Evolutionary conservation across 2,113 vertebrate species (phyloP), one percentile per base, ranked within the genome.

Genomic region (Hassar affinis): DNA sequence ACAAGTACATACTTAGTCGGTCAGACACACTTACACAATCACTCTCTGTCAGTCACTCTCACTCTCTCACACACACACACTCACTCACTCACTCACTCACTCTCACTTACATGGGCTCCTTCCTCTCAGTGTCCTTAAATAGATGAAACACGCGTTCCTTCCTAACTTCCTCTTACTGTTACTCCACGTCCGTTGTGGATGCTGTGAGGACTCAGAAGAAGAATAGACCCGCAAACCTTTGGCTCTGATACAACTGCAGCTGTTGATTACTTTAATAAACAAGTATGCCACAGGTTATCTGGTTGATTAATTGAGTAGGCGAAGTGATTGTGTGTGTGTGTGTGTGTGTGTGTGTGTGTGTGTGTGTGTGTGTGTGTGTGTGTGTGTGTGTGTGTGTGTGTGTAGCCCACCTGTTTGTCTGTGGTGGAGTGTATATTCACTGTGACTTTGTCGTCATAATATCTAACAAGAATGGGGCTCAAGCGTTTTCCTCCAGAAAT

Each of bases 91-190:
- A 42, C 38, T 42, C 38, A 42, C 38, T 42, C 6, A 6, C 38
- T 33, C 20, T 1, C 10, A 59, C n/a, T n/a, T n/a, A n/a, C n/a
- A n/a, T n/a, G n/a, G 51, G 71, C 64, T 79, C 64, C 57, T 83
- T 83, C 81, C 71, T 51, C 57, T 52, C 27, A 20, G 27, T 17
- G 42, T 25, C 57, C 51, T 6, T 79, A 76, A 80, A 83, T 62
- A 83, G 81, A 83, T 76, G 77, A 81, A 61, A 56, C 80, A 17
- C 20, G 25, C 52, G 42, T 86, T 78, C 30, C 61, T 72, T 51
- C 64, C 78, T 45, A 30, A 79, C 52, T 82, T 82, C 56, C 71
- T 61, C 51, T 33, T 35, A 4, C 71, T 61, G 52, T 62, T 66
- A 62, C 38, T 33, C 62, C 22, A 33, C 71, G 27, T 83, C 71